These are phyloP conservation scores for Ceryle rudis DNA, from an alignment of 2,797 vertebrate genomes.

Conservation along the genomic window DNA sequence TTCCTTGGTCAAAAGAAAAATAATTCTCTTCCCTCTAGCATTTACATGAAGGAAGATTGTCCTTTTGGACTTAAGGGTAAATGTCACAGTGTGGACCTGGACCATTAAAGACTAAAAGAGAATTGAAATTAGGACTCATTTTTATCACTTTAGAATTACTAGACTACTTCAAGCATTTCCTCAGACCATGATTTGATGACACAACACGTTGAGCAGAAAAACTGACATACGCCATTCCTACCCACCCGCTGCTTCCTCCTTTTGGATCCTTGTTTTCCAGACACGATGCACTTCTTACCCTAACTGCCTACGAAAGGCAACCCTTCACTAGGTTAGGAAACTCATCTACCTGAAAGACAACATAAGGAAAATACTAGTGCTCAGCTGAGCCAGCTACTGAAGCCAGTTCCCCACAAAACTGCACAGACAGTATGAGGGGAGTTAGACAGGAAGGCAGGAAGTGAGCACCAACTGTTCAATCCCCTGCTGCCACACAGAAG, in stretches of 20 bases:
- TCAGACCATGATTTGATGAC: background rate
- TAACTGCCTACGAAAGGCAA: background rate
- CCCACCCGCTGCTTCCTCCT: background rate
- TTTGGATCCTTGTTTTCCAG: background rate
- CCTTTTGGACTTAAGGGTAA: background rate
- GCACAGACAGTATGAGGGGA: background rate
- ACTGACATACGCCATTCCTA: background rate
- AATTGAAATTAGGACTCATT: background rate
- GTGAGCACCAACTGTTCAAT: background rate
- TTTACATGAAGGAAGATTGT: background rate
- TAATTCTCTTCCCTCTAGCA: background rate
- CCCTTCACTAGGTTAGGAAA: background rate
- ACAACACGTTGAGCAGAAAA: background rate
- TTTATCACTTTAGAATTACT: background rate
- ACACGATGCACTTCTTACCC: rapidly evolving
- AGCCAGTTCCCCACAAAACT: background rate
- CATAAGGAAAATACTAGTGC: rapidly evolving
- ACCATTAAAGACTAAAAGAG: background rate
- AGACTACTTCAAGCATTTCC: background rate
- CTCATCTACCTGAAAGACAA: background rate
- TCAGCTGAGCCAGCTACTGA: background rate
- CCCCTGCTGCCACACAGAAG: background rate
- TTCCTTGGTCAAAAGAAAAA: background rate
- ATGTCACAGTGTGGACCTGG: background rate
- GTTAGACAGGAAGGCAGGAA: background rate